Evolutionary conservation across 2,113 vertebrate species (phyloP).

Genomic region (Pteropus alecto): DNA sequence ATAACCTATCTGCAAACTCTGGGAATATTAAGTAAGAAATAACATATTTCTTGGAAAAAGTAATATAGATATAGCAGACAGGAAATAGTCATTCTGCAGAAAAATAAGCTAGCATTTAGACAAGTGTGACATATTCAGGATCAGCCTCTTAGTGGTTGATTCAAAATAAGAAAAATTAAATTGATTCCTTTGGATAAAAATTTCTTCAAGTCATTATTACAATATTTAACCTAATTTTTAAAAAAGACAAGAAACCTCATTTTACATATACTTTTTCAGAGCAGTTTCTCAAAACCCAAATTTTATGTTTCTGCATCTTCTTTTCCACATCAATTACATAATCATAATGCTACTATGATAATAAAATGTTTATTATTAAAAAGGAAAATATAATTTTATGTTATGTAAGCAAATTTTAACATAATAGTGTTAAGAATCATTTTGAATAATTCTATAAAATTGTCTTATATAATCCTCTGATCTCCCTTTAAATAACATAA

Average conservation of each 20-base stretch:
- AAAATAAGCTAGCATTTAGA: neutral
- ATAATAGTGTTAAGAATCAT: neutral
- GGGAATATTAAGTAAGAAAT: neutral
- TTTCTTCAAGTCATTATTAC: neutral
- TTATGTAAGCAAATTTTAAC: neutral
- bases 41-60: neutral
- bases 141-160: rapidly evolving
- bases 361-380: neutral
- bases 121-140: neutral
- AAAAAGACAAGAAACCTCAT: neutral
- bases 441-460: neutral
- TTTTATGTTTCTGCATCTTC: neutral
- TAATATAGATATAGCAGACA: neutral
- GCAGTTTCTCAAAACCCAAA: neutral
- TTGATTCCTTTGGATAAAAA: neutral
- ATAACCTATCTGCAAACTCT: neutral
- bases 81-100: neutral
- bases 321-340: neutral
- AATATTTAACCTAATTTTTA: neutral
- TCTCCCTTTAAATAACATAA: neutral
- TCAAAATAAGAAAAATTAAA: neutral
- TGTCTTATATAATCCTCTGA: neutral
- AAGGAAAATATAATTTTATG: neutral
- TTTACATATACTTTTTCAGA: neutral
- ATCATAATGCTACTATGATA: neutral